Percentiles rank a stretch among this genome's conserved stretches.
These are phyloP conservation scores for Psittacula echo DNA, from an alignment of 2,797 vertebrate species.

Conservation along the genomic window DNA sequence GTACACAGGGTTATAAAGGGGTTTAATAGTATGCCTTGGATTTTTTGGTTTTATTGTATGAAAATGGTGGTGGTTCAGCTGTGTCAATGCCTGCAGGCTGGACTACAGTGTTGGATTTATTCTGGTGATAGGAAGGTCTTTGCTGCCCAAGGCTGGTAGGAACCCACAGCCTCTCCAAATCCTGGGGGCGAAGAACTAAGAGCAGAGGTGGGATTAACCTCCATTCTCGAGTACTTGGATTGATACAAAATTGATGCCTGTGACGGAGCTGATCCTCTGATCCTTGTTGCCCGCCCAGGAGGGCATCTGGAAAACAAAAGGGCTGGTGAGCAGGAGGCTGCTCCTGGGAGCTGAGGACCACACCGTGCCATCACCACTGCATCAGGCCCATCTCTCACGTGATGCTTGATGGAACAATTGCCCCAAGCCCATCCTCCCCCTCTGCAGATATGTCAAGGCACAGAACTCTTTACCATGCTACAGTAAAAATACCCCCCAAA, in stretches of 20 bases:
- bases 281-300: neutral
- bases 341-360: neutral
- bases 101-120: neutral
- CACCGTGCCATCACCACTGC: neutral
- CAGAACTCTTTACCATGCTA: neutral
- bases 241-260: neutral
- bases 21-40: slow-evolving; percentile 42
- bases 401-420: neutral
- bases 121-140: fast-evolving
- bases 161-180: neutral
- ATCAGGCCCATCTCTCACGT: neutral
- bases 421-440: neutral
- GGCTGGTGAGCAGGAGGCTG: neutral
- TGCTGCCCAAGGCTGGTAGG: neutral
- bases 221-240: fast-evolving
- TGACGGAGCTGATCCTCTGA: neutral
- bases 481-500: neutral
- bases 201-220: neutral
- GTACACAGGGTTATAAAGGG: slow-evolving; percentile 59
- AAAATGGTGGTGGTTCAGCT: slow-evolving; percentile 27
- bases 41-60: slow-evolving; percentile 46
- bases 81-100: neutral
- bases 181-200: neutral
- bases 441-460: neutral
- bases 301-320: neutral